Evolutionary conservation across 2,113 vertebrate genomes (phyloP).

Genomic region (Castor canadensis): DNA sequence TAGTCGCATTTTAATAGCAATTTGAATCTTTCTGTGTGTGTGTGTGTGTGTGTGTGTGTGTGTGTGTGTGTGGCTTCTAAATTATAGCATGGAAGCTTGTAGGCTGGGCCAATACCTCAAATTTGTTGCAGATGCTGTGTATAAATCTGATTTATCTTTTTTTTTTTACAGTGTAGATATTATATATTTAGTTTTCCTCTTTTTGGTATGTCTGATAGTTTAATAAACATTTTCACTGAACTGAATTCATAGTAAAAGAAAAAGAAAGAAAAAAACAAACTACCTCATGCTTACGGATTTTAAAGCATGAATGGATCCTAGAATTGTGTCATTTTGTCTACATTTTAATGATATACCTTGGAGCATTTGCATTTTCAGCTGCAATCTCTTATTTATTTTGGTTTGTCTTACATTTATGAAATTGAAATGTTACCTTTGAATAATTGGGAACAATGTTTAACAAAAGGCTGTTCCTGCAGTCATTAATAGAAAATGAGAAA

Average conservation of each 20-base stretch:
- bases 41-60: constrained; percentile 71
- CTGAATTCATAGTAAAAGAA: constrained; percentile 33
- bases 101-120: constrained; percentile 66
- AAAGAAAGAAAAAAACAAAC: not conserved
- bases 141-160: constrained; percentile 66
- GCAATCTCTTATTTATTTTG: not conserved
- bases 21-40: constrained; percentile 68
- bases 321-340: not conserved
- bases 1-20: constrained; percentile 79
- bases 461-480: not conserved
- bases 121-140: constrained; percentile 74
- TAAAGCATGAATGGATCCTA: constrained; percentile 7
- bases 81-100: constrained; percentile 79
- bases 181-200: constrained; percentile 58
- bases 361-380: constrained; percentile 27
- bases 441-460: not conserved
- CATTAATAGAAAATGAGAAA: not conserved
- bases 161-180: not conserved
- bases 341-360: constrained; percentile 20
- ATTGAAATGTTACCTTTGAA: not conserved
- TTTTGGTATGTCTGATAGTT: constrained; percentile 34
- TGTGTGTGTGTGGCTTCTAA: constrained; percentile 81
- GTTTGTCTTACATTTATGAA: constrained; percentile 7
- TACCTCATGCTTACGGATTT: not conserved
- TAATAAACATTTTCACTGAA: constrained; percentile 52